These are phyloP conservation scores for Datnioides undecimradiatus DNA, from an alignment of 2,113 vertebrate species.

Conservation along the genomic window DNA sequence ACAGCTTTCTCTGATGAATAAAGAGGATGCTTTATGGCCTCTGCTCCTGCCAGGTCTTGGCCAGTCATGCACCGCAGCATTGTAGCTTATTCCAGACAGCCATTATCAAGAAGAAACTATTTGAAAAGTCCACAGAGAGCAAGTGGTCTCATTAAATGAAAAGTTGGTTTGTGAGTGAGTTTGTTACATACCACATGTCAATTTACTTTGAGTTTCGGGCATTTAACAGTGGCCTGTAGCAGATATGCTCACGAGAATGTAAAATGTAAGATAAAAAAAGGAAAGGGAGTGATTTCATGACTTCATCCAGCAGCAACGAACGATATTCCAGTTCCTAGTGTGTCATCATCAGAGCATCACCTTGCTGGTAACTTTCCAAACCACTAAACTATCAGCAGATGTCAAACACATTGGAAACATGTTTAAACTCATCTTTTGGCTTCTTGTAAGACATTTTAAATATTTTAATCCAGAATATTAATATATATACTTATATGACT, in stretches of 20 bases:
- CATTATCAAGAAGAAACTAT: constrained; percentile 51
- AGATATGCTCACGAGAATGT: constrained; percentile 14
- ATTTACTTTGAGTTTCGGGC: constrained; percentile 14
- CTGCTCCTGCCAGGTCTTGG: constrained; percentile 41
- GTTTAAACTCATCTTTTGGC: constrained; percentile 27
- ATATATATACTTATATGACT: background rate
- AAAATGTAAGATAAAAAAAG: background rate
- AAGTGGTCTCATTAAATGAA: constrained; percentile 49
- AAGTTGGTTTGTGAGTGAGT: constrained; percentile 32
- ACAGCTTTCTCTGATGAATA: constrained; percentile 61
- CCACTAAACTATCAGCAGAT: constrained; percentile 67
- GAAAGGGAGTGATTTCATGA: constrained; percentile 49
- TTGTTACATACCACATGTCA: constrained; percentile 27
- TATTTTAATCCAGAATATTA: background rate
- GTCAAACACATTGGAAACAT: constrained; percentile 45
- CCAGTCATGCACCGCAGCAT: constrained; percentile 32
- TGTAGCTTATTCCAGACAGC: constrained; percentile 50
- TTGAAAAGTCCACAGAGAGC: constrained; percentile 25
- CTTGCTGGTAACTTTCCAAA: constrained; percentile 66
- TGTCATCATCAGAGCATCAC: constrained; percentile 68
- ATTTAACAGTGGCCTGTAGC: constrained; percentile 32
- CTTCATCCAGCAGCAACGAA: constrained; percentile 53
- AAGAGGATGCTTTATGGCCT: constrained; percentile 63
- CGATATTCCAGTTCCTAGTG: constrained; percentile 49
- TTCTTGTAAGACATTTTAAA: constrained; percentile 6